Evolutionary conservation across 1,140 invertebrate genomes (phyloP).

Genomic region (Capitella teleta): DNA sequence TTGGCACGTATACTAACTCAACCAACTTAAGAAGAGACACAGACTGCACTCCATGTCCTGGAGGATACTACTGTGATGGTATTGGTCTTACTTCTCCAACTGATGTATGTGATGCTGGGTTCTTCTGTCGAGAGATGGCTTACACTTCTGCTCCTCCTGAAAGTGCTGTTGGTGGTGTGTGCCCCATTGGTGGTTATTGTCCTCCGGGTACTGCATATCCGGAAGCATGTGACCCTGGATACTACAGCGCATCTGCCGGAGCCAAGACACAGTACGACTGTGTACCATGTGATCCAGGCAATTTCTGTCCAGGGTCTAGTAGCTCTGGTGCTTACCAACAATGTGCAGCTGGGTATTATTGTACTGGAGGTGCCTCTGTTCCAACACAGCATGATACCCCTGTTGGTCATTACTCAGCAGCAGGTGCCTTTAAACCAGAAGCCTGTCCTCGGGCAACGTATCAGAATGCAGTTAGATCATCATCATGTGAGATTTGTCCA

Average conservation of each 20-base stretch:
- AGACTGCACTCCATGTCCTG: slow-evolving; percentile 36
- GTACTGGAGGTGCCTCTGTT: slow-evolving; percentile 29
- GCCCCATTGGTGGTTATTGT: slow-evolving; percentile 35
- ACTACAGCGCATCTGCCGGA: slow-evolving; percentile 31
- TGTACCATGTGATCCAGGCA: slow-evolving; percentile 36
- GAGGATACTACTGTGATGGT: slow-evolving; percentile 37
- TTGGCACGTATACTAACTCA: slow-evolving; percentile 36
- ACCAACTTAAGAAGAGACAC: slow-evolving; percentile 25
- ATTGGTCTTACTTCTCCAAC: slow-evolving; percentile 31
- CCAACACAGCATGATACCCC: slow-evolving; percentile 27
- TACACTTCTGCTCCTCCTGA: slow-evolving; percentile 33
- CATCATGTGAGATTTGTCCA: slow-evolving; percentile 25
- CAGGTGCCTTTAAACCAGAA: slow-evolving; percentile 28
- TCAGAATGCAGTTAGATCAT: slow-evolving; percentile 21
- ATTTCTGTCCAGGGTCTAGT: slow-evolving; percentile 33
- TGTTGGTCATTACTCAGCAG: slow-evolving; percentile 26
- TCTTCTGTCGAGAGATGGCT: slow-evolving; percentile 33
- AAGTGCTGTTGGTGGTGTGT: slow-evolving; percentile 34
- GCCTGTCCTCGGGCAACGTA: slow-evolving; percentile 29
- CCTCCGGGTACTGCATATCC: slow-evolving; percentile 27
- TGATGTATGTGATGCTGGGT: slow-evolving; percentile 35
- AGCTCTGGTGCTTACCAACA: slow-evolving; percentile 25
- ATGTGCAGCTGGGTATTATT: slow-evolving; percentile 34
- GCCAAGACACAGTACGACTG: slow-evolving; percentile 33
- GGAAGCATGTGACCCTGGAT: slow-evolving; percentile 25